These are phyloP conservation scores for Sminthurinus aureus DNA, from an alignment of 2,888 invertebrate genomes.

Conservation along the genomic window DNA sequence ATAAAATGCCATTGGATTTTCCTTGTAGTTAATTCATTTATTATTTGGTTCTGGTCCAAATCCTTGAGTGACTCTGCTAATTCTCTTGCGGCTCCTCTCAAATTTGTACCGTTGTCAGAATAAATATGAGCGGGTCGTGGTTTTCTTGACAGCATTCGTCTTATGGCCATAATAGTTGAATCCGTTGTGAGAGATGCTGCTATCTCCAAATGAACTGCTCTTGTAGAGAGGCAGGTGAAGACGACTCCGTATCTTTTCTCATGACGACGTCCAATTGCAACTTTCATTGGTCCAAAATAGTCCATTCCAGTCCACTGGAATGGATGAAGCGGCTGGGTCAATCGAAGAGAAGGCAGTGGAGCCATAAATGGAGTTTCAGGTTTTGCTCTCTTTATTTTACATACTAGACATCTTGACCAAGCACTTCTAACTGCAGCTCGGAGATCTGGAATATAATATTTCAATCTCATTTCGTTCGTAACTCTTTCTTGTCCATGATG, in stretches of 20 bases:
- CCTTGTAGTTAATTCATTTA: neutral
- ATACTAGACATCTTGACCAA: conserved; percentile 10
- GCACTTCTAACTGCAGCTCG: conserved; percentile 15
- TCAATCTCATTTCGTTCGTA: conserved; percentile 26
- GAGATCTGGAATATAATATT: conserved; percentile 29
- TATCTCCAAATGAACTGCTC: conserved; percentile 39
- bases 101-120: conserved; percentile 29
- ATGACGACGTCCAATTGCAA: neutral
- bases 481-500: conserved; percentile 40
- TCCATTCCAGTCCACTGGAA: conserved; percentile 30
- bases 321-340: neutral
- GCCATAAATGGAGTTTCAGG: neutral
- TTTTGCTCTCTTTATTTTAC: conserved; percentile 16
- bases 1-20: conserved; percentile 30
- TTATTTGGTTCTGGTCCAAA: neutral
- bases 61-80: neutral
- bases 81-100: conserved; percentile 23
- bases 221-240: conserved; percentile 38
- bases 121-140: neutral
- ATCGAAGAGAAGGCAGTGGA: neutral
- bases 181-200: conserved; percentile 31
- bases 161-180: conserved; percentile 38
- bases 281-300: conserved; percentile 35
- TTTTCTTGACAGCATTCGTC: conserved; percentile 4
- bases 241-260: conserved; percentile 37